Evolutionary conservation across 2,113 vertebrate genomes (phyloP).

Genomic region (Mus pahari): DNA sequence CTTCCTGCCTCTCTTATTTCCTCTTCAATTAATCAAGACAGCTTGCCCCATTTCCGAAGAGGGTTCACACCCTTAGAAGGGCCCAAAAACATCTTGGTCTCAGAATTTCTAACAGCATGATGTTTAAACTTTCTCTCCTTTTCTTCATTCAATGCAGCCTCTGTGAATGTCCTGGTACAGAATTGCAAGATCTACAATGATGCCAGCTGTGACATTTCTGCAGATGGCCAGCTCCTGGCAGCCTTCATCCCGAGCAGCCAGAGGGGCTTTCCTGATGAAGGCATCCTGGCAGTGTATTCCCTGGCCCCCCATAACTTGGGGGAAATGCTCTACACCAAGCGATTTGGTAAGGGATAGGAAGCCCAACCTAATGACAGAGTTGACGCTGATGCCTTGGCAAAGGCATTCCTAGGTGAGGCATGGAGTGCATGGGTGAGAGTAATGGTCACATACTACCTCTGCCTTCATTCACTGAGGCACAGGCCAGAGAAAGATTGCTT

Average conservation of each 20-base stretch:
- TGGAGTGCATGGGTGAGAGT: not conserved
- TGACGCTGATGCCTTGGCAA: constrained; percentile 21
- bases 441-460: not conserved
- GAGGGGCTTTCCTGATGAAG: constrained; percentile 97
- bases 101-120: constrained; percentile 31
- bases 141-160: constrained; percentile 87
- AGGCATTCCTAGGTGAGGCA: constrained; percentile 65
- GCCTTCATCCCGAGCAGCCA: constrained; percentile 99
- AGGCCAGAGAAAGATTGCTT: not conserved
- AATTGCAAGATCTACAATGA: constrained; percentile 99
- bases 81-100: constrained; percentile 35
- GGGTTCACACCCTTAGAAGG: not conserved
- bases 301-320: constrained; percentile 98
- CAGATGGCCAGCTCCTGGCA: constrained; percentile 97
- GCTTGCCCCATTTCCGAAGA: constrained; percentile 13
- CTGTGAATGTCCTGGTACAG: constrained; percentile 97
- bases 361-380: constrained; percentile 48
- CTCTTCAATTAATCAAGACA: constrained; percentile 44
- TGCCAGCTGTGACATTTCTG: constrained; percentile 98
- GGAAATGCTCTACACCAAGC: constrained; percentile 99
- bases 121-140: not conserved
- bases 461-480: not conserved
- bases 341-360: constrained; percentile 93
- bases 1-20: not conserved
- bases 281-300: constrained; percentile 97